phyloP scores from a whole-genome alignment of 2,113 vertebrate genomes.

The Catharus minimus region DNA sequence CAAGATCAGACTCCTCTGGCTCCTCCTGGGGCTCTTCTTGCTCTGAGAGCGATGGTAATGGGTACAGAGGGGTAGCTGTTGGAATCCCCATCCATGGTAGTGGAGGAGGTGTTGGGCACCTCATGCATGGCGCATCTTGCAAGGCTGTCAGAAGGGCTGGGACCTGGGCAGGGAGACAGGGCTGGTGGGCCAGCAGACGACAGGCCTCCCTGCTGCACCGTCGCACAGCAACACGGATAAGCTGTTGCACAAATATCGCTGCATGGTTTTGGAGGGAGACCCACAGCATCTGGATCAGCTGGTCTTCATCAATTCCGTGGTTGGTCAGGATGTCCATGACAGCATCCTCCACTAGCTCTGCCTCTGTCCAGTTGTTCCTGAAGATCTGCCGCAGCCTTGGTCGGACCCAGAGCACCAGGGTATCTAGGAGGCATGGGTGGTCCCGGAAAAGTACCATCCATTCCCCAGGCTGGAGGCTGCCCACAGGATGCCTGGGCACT shows the following conservation, averaged over 20 bases:
- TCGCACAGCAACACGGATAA: rapidly evolving
- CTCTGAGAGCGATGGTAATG: neutral
- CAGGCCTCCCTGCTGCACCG: neutral
- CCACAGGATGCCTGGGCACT: neutral
- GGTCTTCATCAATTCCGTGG: neutral
- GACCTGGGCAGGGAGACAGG: neutral
- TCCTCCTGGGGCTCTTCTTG: neutral
- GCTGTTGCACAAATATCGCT: rapidly evolving
- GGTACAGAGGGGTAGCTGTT: neutral
- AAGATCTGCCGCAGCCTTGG: neutral
- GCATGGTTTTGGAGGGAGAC: neutral
- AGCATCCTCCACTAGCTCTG: neutral
- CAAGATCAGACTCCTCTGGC: neutral
- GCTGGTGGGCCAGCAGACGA: neutral
- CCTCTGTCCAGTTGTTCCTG: neutral
- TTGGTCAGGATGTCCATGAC: neutral
- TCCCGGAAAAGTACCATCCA: neutral
- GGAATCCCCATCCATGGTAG: neutral
- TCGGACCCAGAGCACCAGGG: neutral
- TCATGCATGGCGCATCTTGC: neutral
- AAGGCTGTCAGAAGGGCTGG: neutral
- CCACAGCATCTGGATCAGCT: neutral
- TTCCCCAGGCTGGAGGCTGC: neutral
- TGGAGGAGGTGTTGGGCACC: neutral
- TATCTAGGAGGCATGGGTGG: neutral